Base-by-base conservation (phyloP, 2,113 vertebrate species). In the Meleagris gallopavo region DNA sequence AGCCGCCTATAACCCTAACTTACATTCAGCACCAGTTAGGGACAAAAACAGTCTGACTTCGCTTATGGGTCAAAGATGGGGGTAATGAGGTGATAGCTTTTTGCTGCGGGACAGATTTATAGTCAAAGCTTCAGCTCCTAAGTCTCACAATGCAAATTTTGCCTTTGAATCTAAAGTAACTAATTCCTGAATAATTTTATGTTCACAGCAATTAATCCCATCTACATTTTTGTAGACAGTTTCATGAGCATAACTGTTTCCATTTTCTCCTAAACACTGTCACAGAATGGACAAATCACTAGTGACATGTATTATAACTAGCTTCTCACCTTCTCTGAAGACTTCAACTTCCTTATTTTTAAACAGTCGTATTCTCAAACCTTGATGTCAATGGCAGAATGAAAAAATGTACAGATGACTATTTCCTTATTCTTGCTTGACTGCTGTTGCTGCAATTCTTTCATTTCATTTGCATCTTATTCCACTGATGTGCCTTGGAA, bases 401-500 rank as follows among this genome's bases (percentile, higher is more conserved):
- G 32, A 10, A 19, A 85, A 91, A 90, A 50, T 10, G 0, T 71
- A n/a, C 21, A 77, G 29, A 58, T 70, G 64, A 66, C 9, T 81
- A 34, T 78, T 88, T 77, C 17, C 34, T 74, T 74, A 64, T 19
- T 60, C 46, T 71, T 70, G 12, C 72, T 86, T 80, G 41, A 66
- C 13, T 80, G 24, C 34, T 71, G 11, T 71, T 82, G 64, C 32
- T 83, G 19, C 57, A 93, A 78, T 75, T 90, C 27, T 86, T 93
- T 65, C 11, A 54, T 91, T 93, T 92, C 11, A 34, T 65, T 94
- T 76, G 21, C 50, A 43, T 69, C 73, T 89, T 80, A 52, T 71
- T 90, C 70, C 60, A 83, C 27, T 65, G 57, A 55, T 89, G 65
- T 78, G 43, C 90, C 64, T 92, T 77, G 76, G 76, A 79, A 93